Evolutionary conservation across 2,113 vertebrate genomes (phyloP).

Genomic region (Crypturellus undulatus): DNA sequence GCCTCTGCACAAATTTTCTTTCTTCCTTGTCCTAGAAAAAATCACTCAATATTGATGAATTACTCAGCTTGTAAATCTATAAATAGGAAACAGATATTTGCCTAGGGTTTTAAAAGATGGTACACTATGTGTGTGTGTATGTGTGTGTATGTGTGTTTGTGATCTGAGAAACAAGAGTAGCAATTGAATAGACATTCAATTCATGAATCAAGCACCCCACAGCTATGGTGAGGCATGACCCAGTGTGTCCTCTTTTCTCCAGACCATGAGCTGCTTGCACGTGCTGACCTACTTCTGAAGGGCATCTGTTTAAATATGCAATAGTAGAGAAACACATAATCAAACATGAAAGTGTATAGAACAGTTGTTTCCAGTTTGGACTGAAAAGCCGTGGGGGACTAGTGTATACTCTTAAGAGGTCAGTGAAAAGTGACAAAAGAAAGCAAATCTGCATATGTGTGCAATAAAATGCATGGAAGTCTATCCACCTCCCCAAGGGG

Average conservation of each 20-base stretch:
- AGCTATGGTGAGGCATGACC: not conserved
- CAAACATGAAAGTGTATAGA: not conserved
- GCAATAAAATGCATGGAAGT: not conserved
- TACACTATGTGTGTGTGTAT: rapidly evolving
- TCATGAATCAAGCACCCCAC: not conserved
- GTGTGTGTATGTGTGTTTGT: not conserved
- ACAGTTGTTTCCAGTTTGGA: not conserved
- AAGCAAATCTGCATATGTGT: not conserved
- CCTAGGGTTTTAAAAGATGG: not conserved
- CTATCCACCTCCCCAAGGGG: not conserved
- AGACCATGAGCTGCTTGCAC: not conserved
- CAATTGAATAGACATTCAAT: not conserved
- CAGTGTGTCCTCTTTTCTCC: not conserved
- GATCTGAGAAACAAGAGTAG: not conserved
- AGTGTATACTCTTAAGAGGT: not conserved
- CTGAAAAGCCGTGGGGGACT: not conserved
- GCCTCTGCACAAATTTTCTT: not conserved
- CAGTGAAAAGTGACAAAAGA: not conserved
- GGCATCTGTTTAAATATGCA: not conserved
- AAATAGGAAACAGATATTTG: not conserved
- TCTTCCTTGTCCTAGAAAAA: not conserved
- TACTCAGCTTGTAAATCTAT: not conserved
- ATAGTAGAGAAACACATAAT: not conserved
- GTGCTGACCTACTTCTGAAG: not conserved
- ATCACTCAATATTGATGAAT: not conserved